These are phyloP conservation scores for Myrmophylax atrothorax DNA, from an alignment of 2,113 vertebrate species.

Conservation along the genomic window DNA sequence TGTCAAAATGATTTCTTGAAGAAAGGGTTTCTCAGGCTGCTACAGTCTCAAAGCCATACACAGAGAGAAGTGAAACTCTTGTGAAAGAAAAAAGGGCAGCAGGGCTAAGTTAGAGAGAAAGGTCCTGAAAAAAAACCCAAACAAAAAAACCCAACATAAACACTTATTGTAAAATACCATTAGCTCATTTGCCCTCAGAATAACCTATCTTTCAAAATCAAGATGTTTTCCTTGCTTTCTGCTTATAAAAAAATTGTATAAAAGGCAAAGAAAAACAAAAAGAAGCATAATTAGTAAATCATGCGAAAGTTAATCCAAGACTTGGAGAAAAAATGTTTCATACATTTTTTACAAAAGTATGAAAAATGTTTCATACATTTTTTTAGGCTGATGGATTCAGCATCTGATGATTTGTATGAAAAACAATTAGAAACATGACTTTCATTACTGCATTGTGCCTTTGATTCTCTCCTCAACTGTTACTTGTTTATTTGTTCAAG, in stretches of 20 bases:
- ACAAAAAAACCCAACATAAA: neutral
- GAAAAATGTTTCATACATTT: neutral
- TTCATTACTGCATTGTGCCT: slow-evolving; percentile 21
- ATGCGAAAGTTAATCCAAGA: neutral
- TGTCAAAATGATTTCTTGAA: neutral
- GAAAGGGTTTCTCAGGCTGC: neutral
- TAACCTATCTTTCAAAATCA: neutral
- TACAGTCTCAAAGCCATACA: neutral
- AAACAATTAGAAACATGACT: neutral
- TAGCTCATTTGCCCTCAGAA: neutral
- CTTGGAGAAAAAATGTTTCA: neutral
- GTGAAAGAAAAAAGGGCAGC: neutral
- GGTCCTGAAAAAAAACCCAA: neutral
- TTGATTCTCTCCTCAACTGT: slow-evolving; percentile 34
- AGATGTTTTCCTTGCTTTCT: neutral
- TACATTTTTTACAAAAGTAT: neutral
- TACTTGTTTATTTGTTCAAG: slow-evolving; percentile 44
- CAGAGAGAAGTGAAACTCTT: neutral
- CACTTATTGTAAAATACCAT: neutral
- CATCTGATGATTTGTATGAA: neutral
- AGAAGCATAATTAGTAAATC: neutral
- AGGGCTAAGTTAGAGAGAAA: neutral
- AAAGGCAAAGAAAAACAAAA: neutral
- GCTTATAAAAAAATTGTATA: neutral
- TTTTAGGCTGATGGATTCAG: neutral